Conservation (phyloP, 2,888 invertebrate genomes). For the Ganaspis brasiliensis region DNA sequence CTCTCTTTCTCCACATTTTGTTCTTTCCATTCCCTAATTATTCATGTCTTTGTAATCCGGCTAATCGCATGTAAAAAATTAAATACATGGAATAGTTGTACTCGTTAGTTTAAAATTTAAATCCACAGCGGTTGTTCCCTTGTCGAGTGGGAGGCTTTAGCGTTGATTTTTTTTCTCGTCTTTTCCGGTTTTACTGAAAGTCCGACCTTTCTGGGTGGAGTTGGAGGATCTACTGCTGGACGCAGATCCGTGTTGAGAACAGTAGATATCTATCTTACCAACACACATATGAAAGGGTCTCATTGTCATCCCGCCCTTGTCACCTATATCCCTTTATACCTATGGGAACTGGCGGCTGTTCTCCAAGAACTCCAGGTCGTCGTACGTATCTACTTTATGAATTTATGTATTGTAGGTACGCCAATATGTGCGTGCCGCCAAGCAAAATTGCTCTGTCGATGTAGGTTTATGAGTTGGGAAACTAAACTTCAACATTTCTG, state of each 20-base stretch:
- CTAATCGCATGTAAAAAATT: slow-evolving; percentile 31
- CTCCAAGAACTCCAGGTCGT: not conserved
- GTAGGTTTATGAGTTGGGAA: slow-evolving; percentile 10
- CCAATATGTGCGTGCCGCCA: slow-evolving; percentile 1
- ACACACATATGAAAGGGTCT: slow-evolving; percentile 3
- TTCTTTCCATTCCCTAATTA: slow-evolving; percentile 24
- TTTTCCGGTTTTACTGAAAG: slow-evolving; percentile 17
- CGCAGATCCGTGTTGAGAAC: not conserved
- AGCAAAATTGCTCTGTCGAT: slow-evolving; percentile 19
- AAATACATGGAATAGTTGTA: slow-evolving; percentile 21
- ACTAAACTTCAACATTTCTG: slow-evolving; percentile 27
- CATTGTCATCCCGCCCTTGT: slow-evolving; percentile 29
- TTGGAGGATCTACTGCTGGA: not conserved
- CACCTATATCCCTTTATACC: slow-evolving; percentile 30
- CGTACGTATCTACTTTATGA: not conserved
- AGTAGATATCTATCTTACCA: slow-evolving; percentile 27
- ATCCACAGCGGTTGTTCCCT: not conserved
- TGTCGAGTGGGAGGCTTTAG: not conserved
- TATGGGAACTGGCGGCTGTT: slow-evolving; percentile 25
- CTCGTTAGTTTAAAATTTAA: not conserved
- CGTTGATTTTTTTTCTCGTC: not conserved
- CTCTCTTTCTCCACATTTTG: not conserved
- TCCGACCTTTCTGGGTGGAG: not conserved
- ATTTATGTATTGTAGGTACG: slow-evolving; percentile 15
- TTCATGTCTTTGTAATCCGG: slow-evolving; percentile 28